phyloP scores from a whole-genome alignment of 1,140 invertebrate species.

The Lepeophtheirus salmonis region DNA sequence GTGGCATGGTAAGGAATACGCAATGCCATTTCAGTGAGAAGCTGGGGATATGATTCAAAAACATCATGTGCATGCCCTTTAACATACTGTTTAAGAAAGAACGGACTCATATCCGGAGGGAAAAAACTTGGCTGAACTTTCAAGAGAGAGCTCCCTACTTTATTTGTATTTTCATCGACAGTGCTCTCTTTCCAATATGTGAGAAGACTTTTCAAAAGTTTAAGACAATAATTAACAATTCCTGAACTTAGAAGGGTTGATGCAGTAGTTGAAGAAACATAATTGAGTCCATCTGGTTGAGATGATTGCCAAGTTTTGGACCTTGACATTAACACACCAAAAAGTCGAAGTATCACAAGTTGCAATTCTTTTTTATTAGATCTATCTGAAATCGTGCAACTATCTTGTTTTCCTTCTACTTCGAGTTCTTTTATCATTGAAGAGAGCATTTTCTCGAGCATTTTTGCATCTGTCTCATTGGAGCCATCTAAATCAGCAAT shows the following conservation, averaged over 20 bases:
- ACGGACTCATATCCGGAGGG: slow-evolving; percentile 81
- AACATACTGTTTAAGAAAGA: slow-evolving; percentile 80
- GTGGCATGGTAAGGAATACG: slow-evolving; percentile 79
- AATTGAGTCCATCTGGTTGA: slow-evolving; percentile 35
- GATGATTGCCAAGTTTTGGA: slow-evolving; percentile 27
- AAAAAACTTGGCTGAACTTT: slow-evolving; percentile 52
- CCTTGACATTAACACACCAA: slow-evolving; percentile 31
- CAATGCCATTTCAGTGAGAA: slow-evolving; percentile 83
- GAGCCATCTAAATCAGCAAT: slow-evolving; percentile 68
- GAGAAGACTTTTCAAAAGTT: slow-evolving; percentile 53
- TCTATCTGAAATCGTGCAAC: slow-evolving; percentile 34
- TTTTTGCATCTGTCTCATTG: slow-evolving; percentile 52
- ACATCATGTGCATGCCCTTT: slow-evolving; percentile 76
- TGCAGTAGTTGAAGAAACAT: slow-evolving; percentile 53
- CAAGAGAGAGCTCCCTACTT: slow-evolving; percentile 38
- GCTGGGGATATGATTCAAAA: slow-evolving; percentile 75
- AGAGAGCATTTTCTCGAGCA: slow-evolving; percentile 50
- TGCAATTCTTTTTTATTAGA: slow-evolving; percentile 55
- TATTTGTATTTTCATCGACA: slow-evolving; percentile 32
- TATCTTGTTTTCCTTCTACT: slow-evolving; percentile 33
- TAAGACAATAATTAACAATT: slow-evolving; percentile 60
- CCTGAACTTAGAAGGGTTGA: slow-evolving; percentile 51
- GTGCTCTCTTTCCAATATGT: slow-evolving; percentile 54
- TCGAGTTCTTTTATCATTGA: slow-evolving; percentile 55
- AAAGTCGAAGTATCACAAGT: slow-evolving; percentile 61